phyloP scores from a whole-genome alignment of 2,113 vertebrate genomes.

The Apaloderma vittatum region DNA sequence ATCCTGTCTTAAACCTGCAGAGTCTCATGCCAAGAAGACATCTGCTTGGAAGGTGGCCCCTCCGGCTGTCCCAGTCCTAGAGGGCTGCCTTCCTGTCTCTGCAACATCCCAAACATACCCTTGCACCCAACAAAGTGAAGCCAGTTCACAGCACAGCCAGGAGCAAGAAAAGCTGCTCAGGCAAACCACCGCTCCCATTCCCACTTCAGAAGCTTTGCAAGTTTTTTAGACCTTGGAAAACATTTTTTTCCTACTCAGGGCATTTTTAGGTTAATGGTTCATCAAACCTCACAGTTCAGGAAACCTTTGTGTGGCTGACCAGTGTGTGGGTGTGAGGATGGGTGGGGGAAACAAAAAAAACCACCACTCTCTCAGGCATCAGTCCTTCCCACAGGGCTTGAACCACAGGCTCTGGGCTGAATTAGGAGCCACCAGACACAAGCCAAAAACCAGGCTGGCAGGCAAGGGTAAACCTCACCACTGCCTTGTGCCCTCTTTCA shows the following conservation, averaged over 20 bases:
- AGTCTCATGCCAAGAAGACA: constrained; percentile 7
- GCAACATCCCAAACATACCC: constrained; percentile 42
- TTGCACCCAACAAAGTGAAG: constrained; percentile 26
- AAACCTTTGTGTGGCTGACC: constrained; percentile 35
- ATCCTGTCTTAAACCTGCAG: constrained; percentile 52
- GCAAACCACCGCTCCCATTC: constrained; percentile 47
- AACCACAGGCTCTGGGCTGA: not conserved
- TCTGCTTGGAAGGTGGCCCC: constrained; percentile 45
- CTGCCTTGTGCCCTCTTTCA: not conserved
- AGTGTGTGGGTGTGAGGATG: not conserved
- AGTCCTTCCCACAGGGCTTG: not conserved
- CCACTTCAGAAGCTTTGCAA: constrained; percentile 33
- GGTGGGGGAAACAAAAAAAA: not conserved
- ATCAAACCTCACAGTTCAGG: constrained; percentile 45
- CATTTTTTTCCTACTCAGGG: constrained; percentile 44
- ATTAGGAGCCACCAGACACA: not conserved
- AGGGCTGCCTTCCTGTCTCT: constrained; percentile 29
- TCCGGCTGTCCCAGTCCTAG: not conserved
- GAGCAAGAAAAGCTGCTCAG: not conserved
- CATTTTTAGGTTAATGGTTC: constrained; percentile 61
- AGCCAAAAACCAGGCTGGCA: not conserved
- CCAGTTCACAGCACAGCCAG: constrained; percentile 21
- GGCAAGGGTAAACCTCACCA: not conserved
- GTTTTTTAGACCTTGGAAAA: constrained; percentile 31
- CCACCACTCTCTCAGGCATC: not conserved